Conservation (phyloP, 2,113 vertebrate genomes). For the Pelobates fuscus region DNA sequence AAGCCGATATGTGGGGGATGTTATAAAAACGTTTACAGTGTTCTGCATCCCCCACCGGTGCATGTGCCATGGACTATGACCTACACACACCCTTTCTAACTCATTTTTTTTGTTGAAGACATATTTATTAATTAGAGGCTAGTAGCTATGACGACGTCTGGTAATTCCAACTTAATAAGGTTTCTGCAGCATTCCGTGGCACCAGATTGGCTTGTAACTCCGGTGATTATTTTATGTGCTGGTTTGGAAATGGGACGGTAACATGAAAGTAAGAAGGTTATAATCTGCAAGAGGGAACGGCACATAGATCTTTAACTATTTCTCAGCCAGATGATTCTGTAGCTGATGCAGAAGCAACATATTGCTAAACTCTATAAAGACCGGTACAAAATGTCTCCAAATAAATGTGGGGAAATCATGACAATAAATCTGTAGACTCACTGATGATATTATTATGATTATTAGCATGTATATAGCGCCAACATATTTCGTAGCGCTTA, state of each 20-base stretch:
- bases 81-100: conserved; percentile 24
- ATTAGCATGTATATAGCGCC: too few relatives aligned
- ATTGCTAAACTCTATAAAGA: too few relatives aligned
- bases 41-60: not conserved
- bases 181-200: conserved; percentile 32
- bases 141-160: conserved; percentile 42
- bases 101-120: conserved; percentile 35
- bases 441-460: too few relatives aligned
- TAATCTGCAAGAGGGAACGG: conserved; percentile 6
- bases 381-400: too few relatives aligned
- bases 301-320: conserved; percentile 21
- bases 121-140: conserved; percentile 46
- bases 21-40: conserved; percentile 18
- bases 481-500: too few relatives aligned
- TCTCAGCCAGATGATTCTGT: not conserved
- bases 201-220: conserved; percentile 42
- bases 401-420: too few relatives aligned
- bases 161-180: conserved; percentile 51
- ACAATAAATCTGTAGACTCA: too few relatives aligned
- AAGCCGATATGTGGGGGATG: conserved; percentile 12
- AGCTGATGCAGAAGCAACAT: too few relatives aligned
- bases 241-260: conserved; percentile 38
- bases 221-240: conserved; percentile 36
- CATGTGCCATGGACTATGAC: conserved; percentile 18
- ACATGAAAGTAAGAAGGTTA: conserved; percentile 38